Conservation (phyloP, 2,888 invertebrate genomes). For the Tipula vernalis region DNA sequence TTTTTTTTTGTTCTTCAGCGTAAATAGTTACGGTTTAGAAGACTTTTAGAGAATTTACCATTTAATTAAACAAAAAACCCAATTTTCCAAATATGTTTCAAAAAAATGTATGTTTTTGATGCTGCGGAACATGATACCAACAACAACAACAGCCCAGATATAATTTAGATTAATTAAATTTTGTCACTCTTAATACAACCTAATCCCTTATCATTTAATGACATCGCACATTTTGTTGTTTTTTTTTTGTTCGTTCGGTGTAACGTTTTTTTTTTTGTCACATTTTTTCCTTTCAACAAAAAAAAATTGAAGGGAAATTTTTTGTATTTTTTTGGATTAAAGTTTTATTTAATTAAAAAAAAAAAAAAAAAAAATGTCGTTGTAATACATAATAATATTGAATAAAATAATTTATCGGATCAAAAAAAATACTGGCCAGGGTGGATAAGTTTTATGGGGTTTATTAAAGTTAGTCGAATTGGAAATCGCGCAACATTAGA, state of each 20-base stretch:
- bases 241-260: background rate
- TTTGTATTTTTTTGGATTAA: background rate
- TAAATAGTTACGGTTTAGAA: background rate
- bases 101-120: background rate
- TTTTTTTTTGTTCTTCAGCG: background rate
- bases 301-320: background rate
- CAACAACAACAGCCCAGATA: background rate
- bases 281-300: background rate
- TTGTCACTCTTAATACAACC: background rate
- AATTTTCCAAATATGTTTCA: background rate
- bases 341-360: background rate
- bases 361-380: background rate
- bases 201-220: constrained; percentile 4
- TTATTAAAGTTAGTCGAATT: too few relatives aligned
- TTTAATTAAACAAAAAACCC: background rate
- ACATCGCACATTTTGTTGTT: background rate
- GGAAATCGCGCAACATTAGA: too few relatives aligned
- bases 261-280: background rate
- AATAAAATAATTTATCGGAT: background rate
- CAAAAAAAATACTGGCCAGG: background rate
- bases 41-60: background rate
- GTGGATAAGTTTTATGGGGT: too few relatives aligned
- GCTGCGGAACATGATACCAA: background rate
- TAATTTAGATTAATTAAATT: constrained; percentile 4
- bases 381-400: background rate